Conservation (phyloP, 2,113 vertebrate genomes). For the Crotalus tigris region DNA sequence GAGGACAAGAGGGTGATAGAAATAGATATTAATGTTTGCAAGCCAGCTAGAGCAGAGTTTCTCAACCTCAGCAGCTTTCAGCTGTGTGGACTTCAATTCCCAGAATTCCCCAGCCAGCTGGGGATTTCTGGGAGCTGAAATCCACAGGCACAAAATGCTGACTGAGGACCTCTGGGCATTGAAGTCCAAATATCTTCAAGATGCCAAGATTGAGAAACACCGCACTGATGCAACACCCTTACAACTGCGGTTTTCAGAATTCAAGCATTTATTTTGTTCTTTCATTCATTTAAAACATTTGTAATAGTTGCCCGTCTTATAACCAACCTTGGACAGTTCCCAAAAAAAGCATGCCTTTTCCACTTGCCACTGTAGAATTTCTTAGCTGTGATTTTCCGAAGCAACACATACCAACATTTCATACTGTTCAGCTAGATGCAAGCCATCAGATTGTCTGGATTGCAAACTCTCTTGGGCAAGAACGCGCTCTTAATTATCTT, state of each 20-base stretch:
- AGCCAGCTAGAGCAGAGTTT: not conserved
- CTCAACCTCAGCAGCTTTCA: not conserved
- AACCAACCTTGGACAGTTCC: not conserved
- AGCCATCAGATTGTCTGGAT: not conserved
- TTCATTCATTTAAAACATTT: not conserved
- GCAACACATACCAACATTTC: not conserved
- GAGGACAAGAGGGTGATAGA: not conserved
- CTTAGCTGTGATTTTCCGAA: rapidly evolving
- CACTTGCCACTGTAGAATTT: not conserved
- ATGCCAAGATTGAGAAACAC: not conserved
- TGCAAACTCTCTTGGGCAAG: not conserved
- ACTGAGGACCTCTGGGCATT: not conserved
- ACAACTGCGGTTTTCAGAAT: not conserved
- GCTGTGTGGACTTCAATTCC: not conserved
- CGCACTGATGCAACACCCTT: not conserved
- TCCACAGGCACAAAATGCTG: not conserved
- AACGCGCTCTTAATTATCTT: not conserved
- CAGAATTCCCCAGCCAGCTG: not conserved
- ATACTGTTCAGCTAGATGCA: not conserved
- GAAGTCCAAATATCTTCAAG: not conserved
- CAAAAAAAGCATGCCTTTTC: rapidly evolving
- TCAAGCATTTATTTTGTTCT: not conserved
- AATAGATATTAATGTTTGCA: not conserved
- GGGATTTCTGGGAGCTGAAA: not conserved
- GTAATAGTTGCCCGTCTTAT: not conserved